Base-by-base conservation (phyloP, 1,140 invertebrate genomes). In the Diachasmimorpha longicaudata region DNA sequence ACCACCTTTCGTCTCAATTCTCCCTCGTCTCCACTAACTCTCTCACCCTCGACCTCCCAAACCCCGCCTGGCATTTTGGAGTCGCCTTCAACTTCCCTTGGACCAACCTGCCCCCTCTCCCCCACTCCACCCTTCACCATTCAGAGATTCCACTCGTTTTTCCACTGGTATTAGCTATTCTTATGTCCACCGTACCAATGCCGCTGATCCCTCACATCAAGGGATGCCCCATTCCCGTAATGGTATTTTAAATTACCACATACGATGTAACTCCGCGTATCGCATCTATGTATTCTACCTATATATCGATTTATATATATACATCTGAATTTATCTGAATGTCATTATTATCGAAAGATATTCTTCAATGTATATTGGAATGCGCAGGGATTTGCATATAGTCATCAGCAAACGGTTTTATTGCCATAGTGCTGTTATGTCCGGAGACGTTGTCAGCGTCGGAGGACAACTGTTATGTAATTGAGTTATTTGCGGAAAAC, bases 141-240 rank as follows among this genome's bases (percentile, higher is more conserved):
- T 5, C 16, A 16, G 14, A 48, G 2, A 31, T 4, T 48, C 19
- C 44, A 36, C 44, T 71, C 25, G 25, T 73, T 44, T 44, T 58
- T 46, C 67, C 78, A 78, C 13, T 79, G 79, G 82, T 85, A 87
- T 87, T 87, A 87, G 85, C 85, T 86, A 87, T 87, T 87, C 86
- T 85, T 84, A 83, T 84, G 84, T 85, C 81, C 82, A 82, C 79
- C 81, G 76, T 37, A 81, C 81, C 78, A 81, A 82, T 77, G 79
- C 81, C 72, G 79, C 77, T 78, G 78, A 79, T 76, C 74, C 69
- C 72, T 52, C 67, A 74, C 58, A 48, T 78, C 77, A 70, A 76
- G 78, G 76, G 63, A 77, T 81, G 80, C 82, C 81, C 82, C 82
- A 80, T 81, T 75, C 76, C 71, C 77, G 81, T 85, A 84, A 85